These are phyloP conservation scores for Lacerta viridis DNA, from an alignment of 2,797 vertebrate species.

Conservation along the genomic window DNA sequence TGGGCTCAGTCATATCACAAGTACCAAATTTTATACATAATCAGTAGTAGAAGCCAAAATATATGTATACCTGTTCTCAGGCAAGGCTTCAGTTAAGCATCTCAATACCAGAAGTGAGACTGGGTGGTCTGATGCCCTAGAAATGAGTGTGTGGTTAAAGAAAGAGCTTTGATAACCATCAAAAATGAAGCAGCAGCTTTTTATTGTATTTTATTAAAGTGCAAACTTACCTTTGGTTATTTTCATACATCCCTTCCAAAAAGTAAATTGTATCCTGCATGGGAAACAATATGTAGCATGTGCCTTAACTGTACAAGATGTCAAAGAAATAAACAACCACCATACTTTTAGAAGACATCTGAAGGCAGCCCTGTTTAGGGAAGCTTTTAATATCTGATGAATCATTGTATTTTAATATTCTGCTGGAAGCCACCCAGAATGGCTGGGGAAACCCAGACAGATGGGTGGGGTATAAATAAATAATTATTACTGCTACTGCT, in stretches of 20 bases:
- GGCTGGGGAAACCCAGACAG: too few species aligned
- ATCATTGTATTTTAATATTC: too few species aligned
- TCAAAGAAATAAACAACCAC: neutral
- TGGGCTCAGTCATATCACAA: fast-evolving
- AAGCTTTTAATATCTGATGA: too few species aligned
- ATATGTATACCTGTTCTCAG: slow-evolving; percentile 91
- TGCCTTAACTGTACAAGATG: slow-evolving; percentile 8
- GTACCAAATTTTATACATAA: neutral
- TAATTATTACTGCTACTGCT: too few species aligned
- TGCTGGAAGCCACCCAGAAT: neutral
- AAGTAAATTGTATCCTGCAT: slow-evolving; percentile 93
- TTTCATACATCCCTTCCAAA: slow-evolving; percentile 89
- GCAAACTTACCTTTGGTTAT: slow-evolving; percentile 83
- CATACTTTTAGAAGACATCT: too few species aligned
- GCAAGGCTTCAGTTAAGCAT: slow-evolving; percentile 96
- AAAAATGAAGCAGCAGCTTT: neutral
- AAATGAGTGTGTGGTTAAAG: slow-evolving; percentile 4
- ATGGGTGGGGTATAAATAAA: too few species aligned
- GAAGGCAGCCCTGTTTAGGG: too few species aligned
- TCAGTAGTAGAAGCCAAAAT: neutral
- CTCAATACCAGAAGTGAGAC: slow-evolving; percentile 87
- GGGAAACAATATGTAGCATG: neutral
- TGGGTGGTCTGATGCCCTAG: slow-evolving; percentile 76
- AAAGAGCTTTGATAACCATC: neutral
- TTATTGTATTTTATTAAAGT: neutral